Conservation (phyloP, 2,113 vertebrate genomes). For the Percopsis transmontana region DNA sequence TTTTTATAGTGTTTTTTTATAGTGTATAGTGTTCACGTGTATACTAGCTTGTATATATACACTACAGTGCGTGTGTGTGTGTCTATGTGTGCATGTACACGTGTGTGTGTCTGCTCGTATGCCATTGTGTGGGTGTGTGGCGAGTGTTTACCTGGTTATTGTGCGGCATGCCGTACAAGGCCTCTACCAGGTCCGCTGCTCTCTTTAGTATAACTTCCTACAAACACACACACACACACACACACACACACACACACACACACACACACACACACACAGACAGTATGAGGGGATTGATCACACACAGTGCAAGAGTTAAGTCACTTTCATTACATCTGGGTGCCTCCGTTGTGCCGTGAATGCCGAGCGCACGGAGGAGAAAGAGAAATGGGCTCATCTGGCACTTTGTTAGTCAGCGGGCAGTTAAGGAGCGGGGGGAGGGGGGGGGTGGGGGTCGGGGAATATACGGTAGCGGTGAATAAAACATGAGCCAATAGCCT, state of each 20-base stretch:
- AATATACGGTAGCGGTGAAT: conserved; percentile 68
- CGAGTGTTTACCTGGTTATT: conserved; percentile 71
- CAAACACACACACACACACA: conserved; percentile 33
- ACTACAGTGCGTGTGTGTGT: not conserved
- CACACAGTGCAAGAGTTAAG: conserved; percentile 62
- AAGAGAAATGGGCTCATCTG: conserved; percentile 73
- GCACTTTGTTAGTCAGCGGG: conserved; percentile 70
- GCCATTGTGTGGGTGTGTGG: not conserved
- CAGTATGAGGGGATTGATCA: conserved; percentile 60
- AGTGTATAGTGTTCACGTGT: not conserved
- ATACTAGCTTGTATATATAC: too few species aligned
- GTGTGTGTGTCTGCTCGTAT: not conserved
- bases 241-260: conserved; percentile 31
- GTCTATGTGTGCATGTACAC: not conserved
- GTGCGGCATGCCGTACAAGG: conserved; percentile 77
- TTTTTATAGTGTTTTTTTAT: too few species aligned
- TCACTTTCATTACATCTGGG: conserved; percentile 75
- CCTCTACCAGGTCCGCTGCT: conserved; percentile 75
- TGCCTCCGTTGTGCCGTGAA: conserved; percentile 70
- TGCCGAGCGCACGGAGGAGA: conserved; percentile 66
- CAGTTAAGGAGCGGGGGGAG: conserved; percentile 67
- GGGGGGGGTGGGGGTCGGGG: too few species aligned
- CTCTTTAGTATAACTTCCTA: conserved; percentile 78
- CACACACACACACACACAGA: conserved; percentile 47
- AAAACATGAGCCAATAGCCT: conserved; percentile 70